Percentiles rank a stretch among this genome's conserved stretches.
Evolutionary conservation across 2,888 invertebrate genomes (phyloP).

Genomic region (Ecliptopera silaceata): DNA sequence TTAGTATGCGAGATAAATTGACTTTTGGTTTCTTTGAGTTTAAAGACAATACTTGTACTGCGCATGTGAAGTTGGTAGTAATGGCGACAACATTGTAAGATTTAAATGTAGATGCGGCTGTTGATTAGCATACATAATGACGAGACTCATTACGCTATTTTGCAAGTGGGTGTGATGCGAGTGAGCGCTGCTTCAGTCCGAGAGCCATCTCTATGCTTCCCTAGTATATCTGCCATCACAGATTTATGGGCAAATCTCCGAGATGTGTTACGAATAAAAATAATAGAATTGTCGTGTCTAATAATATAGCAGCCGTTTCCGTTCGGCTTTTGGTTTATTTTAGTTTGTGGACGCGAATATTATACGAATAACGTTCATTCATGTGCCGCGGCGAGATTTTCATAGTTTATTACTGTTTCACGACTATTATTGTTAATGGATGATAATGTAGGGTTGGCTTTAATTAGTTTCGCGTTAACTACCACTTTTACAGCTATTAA

Average conservation of each 20-base stretch:
- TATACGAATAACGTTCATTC: constrained; percentile 71
- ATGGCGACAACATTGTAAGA: constrained; percentile 33
- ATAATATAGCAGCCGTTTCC: constrained; percentile 81
- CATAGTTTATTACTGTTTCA: constrained; percentile 54
- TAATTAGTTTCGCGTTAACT: constrained; percentile 60
- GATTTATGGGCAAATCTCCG: constrained; percentile 77
- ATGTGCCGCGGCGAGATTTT: constrained; percentile 54
- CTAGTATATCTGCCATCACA: constrained; percentile 64
- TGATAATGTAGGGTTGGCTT: constrained; percentile 56
- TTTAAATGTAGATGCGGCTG: constrained; percentile 21
- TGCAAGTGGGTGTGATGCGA: constrained; percentile 69
- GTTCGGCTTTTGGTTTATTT: constrained; percentile 79
- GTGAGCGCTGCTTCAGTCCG: constrained; percentile 57
- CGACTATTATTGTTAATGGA: constrained; percentile 58
- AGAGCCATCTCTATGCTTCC: constrained; percentile 63
- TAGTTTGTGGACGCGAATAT: constrained; percentile 78
- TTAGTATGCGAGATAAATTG: constrained; percentile 39
- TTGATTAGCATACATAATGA: constrained; percentile 43
- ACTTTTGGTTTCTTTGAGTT: constrained; percentile 42
- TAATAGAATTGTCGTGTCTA: constrained; percentile 83
- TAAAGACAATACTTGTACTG: constrained; percentile 29
- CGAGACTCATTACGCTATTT: constrained; percentile 53
- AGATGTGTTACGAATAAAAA: constrained; percentile 82
- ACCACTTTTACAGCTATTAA: constrained; percentile 55
- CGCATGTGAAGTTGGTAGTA: constrained; percentile 32